These are phyloP conservation scores for Microcebus lehilahytsara DNA, from an alignment of 2,113 vertebrate species.

Conservation along the genomic window DNA sequence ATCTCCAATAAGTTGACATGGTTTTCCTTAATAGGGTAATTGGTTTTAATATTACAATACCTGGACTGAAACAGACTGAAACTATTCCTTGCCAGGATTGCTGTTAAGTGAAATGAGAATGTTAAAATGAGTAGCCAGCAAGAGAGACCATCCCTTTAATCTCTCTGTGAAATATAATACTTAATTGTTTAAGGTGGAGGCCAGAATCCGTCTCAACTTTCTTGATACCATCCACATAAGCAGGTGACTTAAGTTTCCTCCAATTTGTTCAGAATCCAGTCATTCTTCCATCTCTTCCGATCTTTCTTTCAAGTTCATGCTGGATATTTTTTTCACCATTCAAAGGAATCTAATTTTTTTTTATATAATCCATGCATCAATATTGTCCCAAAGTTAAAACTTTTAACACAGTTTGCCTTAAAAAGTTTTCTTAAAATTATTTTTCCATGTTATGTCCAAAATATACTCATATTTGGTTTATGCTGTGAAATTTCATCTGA, in stretches of 20 bases:
- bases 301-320: neutral
- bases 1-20: neutral
- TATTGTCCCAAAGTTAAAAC: neutral
- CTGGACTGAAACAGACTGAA: neutral
- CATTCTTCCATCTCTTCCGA: neutral
- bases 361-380: neutral
- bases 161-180: neutral
- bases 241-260: neutral
- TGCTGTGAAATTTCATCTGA: neutral
- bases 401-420: neutral
- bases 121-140: slow-evolving; percentile 6
- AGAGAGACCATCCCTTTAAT: neutral
- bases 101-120: neutral
- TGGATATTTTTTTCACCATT: neutral
- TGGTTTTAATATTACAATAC: neutral
- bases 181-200: neutral
- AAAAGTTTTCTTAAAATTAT: neutral
- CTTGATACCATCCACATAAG: neutral
- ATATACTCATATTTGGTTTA: neutral
- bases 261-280: neutral
- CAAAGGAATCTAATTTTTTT: neutral
- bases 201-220: neutral
- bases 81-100: neutral
- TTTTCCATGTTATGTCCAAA: neutral
- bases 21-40: neutral